These are phyloP conservation scores for Nomia melanderi DNA, from an alignment of 1,140 invertebrate genomes.

Conservation along the genomic window DNA sequence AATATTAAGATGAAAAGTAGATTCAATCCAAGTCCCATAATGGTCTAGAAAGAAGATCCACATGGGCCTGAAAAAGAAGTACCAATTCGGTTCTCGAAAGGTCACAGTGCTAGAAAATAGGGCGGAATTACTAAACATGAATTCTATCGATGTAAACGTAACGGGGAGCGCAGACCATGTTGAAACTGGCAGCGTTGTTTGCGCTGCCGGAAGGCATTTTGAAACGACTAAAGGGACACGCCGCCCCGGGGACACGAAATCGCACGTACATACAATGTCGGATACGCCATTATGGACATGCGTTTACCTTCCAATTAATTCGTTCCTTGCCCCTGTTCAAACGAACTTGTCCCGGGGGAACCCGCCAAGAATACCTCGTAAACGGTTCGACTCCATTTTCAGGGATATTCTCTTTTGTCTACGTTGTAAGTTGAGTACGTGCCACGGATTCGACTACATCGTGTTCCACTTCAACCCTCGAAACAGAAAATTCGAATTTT, in stretches of 20 bases:
- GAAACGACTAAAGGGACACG: slow-evolving; percentile 14
- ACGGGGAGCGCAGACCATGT: background rate
- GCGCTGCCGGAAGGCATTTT: slow-evolving; percentile 8
- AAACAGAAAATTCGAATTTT: no score
- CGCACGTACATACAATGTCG: slow-evolving; percentile 8
- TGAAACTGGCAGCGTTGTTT: slow-evolving; percentile 17
- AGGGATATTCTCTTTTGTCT: background rate
- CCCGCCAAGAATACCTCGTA: background rate
- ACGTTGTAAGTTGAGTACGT: background rate
- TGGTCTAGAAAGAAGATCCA: no score
- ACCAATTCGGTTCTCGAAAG: no score
- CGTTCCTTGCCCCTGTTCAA: slow-evolving; percentile 8
- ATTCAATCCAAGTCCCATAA: no score
- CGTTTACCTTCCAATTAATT: slow-evolving; percentile 20
- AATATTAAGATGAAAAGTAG: no score
- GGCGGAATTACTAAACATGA: background rate
- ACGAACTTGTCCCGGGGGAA: slow-evolving; percentile 10
- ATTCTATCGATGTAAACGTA: slow-evolving; percentile 16
- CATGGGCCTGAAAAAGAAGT: no score
- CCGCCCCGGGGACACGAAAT: slow-evolving; percentile 9
- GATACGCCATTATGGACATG: slow-evolving; percentile 22
- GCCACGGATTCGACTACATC: no score
- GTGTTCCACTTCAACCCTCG: no score
- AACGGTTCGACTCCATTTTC: background rate
- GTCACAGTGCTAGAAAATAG: no score